Evolutionary conservation across 2,797 vertebrate species (phyloP).

Genomic region (Paguma larvata): DNA sequence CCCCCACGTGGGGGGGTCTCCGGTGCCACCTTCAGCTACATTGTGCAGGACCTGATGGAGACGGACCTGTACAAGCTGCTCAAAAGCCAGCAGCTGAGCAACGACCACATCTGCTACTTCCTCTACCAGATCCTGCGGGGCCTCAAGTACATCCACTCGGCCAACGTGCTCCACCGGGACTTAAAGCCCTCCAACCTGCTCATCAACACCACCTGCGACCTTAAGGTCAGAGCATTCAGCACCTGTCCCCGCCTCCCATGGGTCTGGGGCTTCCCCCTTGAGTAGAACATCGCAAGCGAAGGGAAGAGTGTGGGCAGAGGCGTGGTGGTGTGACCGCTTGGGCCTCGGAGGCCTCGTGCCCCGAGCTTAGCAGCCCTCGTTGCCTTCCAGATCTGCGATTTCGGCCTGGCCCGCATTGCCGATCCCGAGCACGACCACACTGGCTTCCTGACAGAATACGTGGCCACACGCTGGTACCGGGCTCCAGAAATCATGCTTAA

Average conservation of each 20-base stretch:
- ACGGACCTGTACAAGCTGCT: constrained; percentile 98
- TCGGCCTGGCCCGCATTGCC: constrained; percentile 95
- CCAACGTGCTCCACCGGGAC: constrained; percentile 97
- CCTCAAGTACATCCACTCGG: constrained; percentile 98
- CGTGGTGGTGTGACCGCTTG: accelerated
- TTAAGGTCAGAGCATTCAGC: constrained; percentile 91
- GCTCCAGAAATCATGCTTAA: constrained; percentile 98
- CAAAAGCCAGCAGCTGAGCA: constrained; percentile 94
- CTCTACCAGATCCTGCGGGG: constrained; percentile 97
- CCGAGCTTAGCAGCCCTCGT: background rate
- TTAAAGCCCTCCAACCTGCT: constrained; percentile 97
- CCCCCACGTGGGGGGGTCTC: constrained; percentile 59
- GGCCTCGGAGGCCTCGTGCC: background rate
- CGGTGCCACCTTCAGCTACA: constrained; percentile 90
- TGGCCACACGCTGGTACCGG: constrained; percentile 97
- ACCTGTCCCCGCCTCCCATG: background rate
- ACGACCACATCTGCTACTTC: constrained; percentile 97
- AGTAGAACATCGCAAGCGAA: background rate
- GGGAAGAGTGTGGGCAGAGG: background rate
- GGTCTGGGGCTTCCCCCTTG: background rate
- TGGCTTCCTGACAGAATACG: constrained; percentile 96
- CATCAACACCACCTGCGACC: constrained; percentile 98
- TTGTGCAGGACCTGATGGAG: constrained; percentile 98
- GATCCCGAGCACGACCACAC: constrained; percentile 95
- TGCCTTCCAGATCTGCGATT: constrained; percentile 94